A percentile compares a stretch with the other conserved stretches of the same genome.
Evolutionary conservation across 2,888 invertebrate genomes (phyloP).

Genomic region (Caprella mutica): DNA sequence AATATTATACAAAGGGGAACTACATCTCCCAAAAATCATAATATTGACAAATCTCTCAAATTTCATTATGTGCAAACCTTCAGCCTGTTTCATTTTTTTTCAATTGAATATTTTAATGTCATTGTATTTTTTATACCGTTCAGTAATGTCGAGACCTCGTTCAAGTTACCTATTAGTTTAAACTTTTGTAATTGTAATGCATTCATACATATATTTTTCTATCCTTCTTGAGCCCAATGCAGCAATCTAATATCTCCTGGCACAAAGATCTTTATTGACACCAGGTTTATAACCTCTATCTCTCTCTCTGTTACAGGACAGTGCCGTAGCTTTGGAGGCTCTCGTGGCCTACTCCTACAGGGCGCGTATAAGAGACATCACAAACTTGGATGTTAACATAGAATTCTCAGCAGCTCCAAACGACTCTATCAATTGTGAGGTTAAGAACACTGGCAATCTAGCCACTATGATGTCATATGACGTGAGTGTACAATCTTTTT

Average conservation of each 20-base stretch:
- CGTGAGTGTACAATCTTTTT: slow-evolving; percentile 19
- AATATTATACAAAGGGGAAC: too few species aligned
- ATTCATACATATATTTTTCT: slow-evolving; percentile 3
- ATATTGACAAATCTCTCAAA: too few species aligned
- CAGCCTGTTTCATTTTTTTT: too few species aligned
- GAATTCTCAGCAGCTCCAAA: slow-evolving; percentile 40
- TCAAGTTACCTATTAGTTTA: neutral
- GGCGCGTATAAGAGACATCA: slow-evolving; percentile 38
- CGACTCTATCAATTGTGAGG: slow-evolving; percentile 21
- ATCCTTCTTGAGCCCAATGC: too few species aligned
- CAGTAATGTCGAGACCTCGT: neutral
- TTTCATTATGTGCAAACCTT: too few species aligned
- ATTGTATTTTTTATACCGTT: too few species aligned
- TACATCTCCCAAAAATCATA: too few species aligned
- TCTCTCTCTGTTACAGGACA: slow-evolving; percentile 38
- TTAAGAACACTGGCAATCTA: slow-evolving; percentile 24
- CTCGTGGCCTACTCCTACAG: slow-evolving; percentile 39
- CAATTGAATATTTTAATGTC: too few species aligned
- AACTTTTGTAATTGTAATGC: neutral
- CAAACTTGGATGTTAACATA: slow-evolving; percentile 37
- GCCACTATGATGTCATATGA: slow-evolving; percentile 23
- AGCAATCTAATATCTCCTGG: neutral
- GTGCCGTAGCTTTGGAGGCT: slow-evolving; percentile 43
- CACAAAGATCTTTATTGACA: slow-evolving; percentile 3
- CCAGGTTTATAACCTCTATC: neutral